Evolutionary conservation across 2,888 invertebrate genomes (phyloP), one percentile per base, ranked within the genome.

Genomic region (Drosophila suboccidentalis): DNA sequence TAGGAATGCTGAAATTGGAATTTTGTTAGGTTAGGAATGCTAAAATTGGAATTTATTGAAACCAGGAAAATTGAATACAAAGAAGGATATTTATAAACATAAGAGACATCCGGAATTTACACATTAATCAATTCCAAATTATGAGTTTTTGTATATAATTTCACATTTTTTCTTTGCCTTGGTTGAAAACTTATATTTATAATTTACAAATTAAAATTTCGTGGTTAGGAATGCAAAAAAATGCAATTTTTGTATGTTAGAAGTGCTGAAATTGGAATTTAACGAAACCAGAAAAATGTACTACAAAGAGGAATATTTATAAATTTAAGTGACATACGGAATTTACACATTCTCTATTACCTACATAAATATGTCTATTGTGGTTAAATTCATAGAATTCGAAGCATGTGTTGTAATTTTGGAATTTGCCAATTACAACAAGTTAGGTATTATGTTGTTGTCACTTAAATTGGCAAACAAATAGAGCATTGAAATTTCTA

Each of bases 91-190:
- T 22, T 4, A 22, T 22, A 22, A 22, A 22, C 4, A 4, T 0
- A 22, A 22, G 22, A 1, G 22, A 22, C 22, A 22, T 22, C 4
- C 22, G 22, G 22, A 22, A 22, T 50, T 6, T 36, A 2, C 3
- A 13, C 17, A 50, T 50, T 36, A 19, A 55, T n/a, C 55, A 55
- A 43, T 44, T 44, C 10, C 32, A 54, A 54, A 32, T 19, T 34
- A 41, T 22, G 0, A 19, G 9, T 19, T 43, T 54, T 43, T 19
- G 8, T 19, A 6, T 19, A 11, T 19, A 15, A 43, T 55, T 55
- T 53, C 17, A 26, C 11, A 19, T 29, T 17, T 41, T 53, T 13
- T 29, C 1, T 36, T 19, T 49, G 17, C 13, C 17, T 32, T 29
- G 11, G 34, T 11, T 19, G 19, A 1, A 19, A 19, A 2, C 19